Base-by-base conservation (phyloP, 2,888 invertebrate species). In the Serrognathus titanus region DNA sequence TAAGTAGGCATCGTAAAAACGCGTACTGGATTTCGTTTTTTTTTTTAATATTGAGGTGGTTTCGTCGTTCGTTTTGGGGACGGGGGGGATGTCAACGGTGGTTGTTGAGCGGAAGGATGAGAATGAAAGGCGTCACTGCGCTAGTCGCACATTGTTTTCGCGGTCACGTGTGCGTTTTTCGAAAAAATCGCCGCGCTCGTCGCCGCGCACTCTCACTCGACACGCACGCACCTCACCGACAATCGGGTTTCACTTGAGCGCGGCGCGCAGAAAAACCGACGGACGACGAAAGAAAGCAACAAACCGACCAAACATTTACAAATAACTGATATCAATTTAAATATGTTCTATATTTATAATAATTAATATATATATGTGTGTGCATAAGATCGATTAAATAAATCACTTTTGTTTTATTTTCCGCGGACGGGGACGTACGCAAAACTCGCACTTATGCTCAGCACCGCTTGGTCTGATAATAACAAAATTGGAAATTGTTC, bases 341-440 rank as follows among this genome's bases (percentile, higher is more conserved):
- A 73, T 71, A 70, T 69, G 69, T 66, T 71, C 73, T 68, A 75
- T 74, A 75, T 75, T 75, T 75, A 75, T 74, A 72, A 75, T 74
- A 69, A 74, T 74, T 75, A 71, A 74, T 72, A 70, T 68, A 70
- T 66, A 68, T 55, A 20, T 48, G 43, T 31, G 16, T 51, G 43
- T 53, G 46, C 37, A 46, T 12, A 37, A 36, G 20, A 67, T 66
- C 61, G 50, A 63, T 58, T 61, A 65, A 65, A 71, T 69, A 70
- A 72, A 71, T 70, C 66, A 66, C 63, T 69, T 37, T 72, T 69
- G 70, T 71, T 73, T 74, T 71, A 72, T 71, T 74, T 71, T 61
- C 61, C 16, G 48, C 9, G 38, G 20, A 36, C 13, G 48, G 10
- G n/a, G 63, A 67, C 71, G 72, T 72, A 72, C 72, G 75, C 74